Evolutionary conservation across 2,888 invertebrate species (phyloP).

Genomic region (Bellardia pandia): DNA sequence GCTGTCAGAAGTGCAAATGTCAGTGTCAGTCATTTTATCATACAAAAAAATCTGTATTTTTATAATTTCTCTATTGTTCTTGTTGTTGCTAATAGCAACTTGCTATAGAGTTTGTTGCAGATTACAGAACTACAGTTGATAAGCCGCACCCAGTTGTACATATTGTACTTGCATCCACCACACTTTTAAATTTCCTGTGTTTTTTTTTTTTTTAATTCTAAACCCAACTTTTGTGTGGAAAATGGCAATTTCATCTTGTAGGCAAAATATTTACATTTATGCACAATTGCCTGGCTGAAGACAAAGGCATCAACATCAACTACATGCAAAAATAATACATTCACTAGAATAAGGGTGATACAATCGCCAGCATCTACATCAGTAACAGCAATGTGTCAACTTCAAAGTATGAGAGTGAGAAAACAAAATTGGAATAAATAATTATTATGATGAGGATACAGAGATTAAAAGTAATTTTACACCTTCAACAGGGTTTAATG

Average conservation of each 20-base stretch:
- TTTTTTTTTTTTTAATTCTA: conserved; percentile 15
- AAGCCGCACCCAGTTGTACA: conserved; percentile 65
- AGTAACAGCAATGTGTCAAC: conserved; percentile 54
- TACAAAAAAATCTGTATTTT: conserved; percentile 53
- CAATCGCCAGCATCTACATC: conserved; percentile 46
- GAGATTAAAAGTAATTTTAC: conserved; percentile 72
- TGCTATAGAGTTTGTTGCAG: conserved; percentile 7
- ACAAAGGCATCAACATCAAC: conserved; percentile 25
- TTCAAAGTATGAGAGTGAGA: conserved; percentile 35
- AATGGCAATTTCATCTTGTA: conserved; percentile 55
- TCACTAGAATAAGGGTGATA: conserved; percentile 58
- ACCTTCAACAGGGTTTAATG: conserved; percentile 61
- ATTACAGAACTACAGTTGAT: conserved; percentile 25
- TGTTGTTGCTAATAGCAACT: conserved; percentile 8
- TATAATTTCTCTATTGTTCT: conserved; percentile 45
- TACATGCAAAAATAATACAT: conserved; percentile 29
- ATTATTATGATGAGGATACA: conserved; percentile 59
- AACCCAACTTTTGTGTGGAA: conserved; percentile 59
- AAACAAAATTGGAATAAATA: conserved; percentile 51
- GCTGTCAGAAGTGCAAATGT: conserved; percentile 72
- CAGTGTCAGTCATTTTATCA: conserved; percentile 72
- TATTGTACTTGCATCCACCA: conserved; percentile 32
- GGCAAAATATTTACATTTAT: conserved; percentile 72
- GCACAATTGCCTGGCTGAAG: conserved; percentile 63
- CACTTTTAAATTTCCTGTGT: conserved; percentile 54